Base-by-base conservation (phyloP, 2,888 invertebrate species). In the Himalopsyche kuldschensis region DNA sequence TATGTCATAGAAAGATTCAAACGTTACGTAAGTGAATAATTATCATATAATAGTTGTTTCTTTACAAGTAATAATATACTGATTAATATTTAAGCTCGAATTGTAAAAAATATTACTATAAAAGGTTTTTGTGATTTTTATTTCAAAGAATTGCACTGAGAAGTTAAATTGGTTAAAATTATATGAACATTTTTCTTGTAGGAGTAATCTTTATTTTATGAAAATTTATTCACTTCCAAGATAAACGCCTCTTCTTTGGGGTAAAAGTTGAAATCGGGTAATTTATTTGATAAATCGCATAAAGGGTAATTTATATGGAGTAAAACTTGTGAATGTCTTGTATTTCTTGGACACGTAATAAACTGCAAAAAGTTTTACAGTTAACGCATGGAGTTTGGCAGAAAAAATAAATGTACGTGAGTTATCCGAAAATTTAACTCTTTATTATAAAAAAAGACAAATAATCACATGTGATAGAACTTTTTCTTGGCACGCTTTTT, bases 281-380 rank as follows among this genome's bases (percentile, higher is more conserved):
- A 81, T 35, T 75, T 75, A 80, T 75, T 80, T 80, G 63, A 80
- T 46, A 41, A 46, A 78, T 78, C 30, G 46, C 78, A 69, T 78
- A 69, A 80, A 80, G 80, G 63, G 41, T 80, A 80, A 63, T 80
- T 80, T 63, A 80, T 80, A 24, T 32, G n/a, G 20, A 80, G 63
- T 69, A 69, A 63, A 80, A 69, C 31, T 55, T 32, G 69, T 11
- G 32, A 48, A 81, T 76, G 32, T 46, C 75, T 80, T 80, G 75
- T 69, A 76, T 80, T 46, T 27, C 75, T 80, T 27, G 76, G 82
- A 82, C 83, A 79, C 78, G 79, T 85, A 81, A 85, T 83, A 85
- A 83, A 85, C 63, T 63, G 82, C 69, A 48, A 47, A 83, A 85
- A 85, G 83, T 85, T 85, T 31, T 83, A 48, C 84, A 84, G 85